These are phyloP conservation scores for Mamestra brassicae DNA, from an alignment of 2,888 invertebrate genomes.

Conservation along the genomic window DNA sequence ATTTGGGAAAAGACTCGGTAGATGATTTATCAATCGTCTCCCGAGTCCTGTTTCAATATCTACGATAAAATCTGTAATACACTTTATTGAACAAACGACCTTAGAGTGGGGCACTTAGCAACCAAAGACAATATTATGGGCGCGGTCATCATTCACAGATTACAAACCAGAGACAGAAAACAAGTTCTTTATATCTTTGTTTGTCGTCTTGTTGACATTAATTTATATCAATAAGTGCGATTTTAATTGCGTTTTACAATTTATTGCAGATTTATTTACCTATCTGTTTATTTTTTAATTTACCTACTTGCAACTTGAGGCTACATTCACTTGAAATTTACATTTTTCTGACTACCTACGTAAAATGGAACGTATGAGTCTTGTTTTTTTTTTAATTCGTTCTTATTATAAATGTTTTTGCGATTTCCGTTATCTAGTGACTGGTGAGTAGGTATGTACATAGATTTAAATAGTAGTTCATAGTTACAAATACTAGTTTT, in stretches of 20 bases:
- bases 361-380: too few species aligned
- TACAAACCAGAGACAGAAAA: conserved; percentile 67
- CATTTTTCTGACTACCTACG: too few species aligned
- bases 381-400: too few species aligned
- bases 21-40: too few species aligned
- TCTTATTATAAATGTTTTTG: too few species aligned
- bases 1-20: too few species aligned
- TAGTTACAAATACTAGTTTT: too few species aligned
- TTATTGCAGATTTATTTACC: conserved; percentile 65
- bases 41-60: background rate
- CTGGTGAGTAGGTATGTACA: too few species aligned
- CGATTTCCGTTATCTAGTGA: too few species aligned
- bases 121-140: conserved; percentile 50
- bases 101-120: conserved; percentile 47
- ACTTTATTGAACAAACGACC: conserved; percentile 49
- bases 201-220: conserved; percentile 71
- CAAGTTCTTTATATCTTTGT: conserved; percentile 72
- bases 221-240: conserved; percentile 62
- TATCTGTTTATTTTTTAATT: conserved; percentile 47
- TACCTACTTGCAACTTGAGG: conserved; percentile 25
- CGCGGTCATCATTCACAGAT: conserved; percentile 61
- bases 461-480: too few species aligned
- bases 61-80: conserved; percentile 31
- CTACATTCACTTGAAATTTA: background rate
- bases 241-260: conserved; percentile 63